Conservation (phyloP, 2,888 invertebrate genomes). For the Siphonodentalium dalli region DNA sequence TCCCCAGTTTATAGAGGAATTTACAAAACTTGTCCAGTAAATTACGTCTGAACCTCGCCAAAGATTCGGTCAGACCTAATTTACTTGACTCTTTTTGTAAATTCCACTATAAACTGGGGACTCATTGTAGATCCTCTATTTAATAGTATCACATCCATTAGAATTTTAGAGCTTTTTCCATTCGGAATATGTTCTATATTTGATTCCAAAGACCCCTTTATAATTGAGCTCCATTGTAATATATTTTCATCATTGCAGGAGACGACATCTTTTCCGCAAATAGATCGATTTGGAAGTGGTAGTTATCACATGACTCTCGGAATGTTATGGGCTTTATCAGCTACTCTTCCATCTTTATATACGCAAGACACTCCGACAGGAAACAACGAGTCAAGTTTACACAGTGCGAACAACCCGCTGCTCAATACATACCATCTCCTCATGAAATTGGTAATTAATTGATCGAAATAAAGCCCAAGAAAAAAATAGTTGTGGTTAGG, state of each 20-base stretch:
- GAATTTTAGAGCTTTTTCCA: too few species aligned
- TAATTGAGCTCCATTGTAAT: too few species aligned
- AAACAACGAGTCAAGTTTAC: slow-evolving; percentile 9
- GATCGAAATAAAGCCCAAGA: neutral
- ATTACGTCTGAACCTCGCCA: too few species aligned
- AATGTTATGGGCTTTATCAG: slow-evolving; percentile 58
- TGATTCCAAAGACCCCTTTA: too few species aligned
- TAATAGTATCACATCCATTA: too few species aligned
- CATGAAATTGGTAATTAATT: slow-evolving; percentile 41
- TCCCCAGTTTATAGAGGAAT: too few species aligned
- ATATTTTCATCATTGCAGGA: slow-evolving; percentile 28
- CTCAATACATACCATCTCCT: slow-evolving; percentile 39
- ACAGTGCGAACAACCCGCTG: slow-evolving; percentile 38
- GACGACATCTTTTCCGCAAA: slow-evolving; percentile 42
- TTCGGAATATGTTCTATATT: too few species aligned
- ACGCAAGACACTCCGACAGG: slow-evolving; percentile 34
- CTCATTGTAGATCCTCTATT: too few species aligned
- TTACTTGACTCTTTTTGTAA: too few species aligned
- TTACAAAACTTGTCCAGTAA: too few species aligned
- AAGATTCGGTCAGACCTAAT: too few species aligned
- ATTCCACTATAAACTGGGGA: too few species aligned
- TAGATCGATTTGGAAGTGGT: slow-evolving; percentile 45
- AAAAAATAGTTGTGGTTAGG: neutral
- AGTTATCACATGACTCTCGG: slow-evolving; percentile 48
- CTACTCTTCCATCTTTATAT: slow-evolving; percentile 54